These are phyloP conservation scores for Psammodynastes pulverulentus DNA, from an alignment of 2,113 vertebrate genomes.

Conservation along the genomic window DNA sequence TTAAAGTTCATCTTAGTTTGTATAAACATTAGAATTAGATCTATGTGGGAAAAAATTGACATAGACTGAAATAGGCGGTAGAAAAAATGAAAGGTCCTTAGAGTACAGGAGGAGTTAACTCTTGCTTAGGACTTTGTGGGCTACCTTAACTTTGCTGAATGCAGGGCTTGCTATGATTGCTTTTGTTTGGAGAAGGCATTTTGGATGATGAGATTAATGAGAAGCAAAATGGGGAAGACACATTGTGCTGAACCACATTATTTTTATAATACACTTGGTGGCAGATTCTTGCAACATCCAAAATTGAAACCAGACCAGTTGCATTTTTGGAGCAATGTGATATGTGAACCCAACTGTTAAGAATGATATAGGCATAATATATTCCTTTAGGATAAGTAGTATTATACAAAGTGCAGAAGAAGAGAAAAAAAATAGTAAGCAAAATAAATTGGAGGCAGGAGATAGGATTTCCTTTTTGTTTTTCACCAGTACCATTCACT, in stretches of 20 bases:
- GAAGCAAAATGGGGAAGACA: not conserved
- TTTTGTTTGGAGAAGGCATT: not conserved
- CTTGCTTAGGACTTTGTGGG: not conserved
- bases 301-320: not conserved
- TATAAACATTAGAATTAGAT: conserved; percentile 44
- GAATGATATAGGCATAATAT: not conserved
- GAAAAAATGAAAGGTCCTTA: not conserved
- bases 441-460: not conserved
- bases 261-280: not conserved
- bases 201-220: not conserved
- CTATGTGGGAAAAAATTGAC: not conserved
- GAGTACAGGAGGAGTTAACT: not conserved
- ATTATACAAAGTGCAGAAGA: not conserved
- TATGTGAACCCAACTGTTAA: not conserved
- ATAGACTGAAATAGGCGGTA: rapidly evolving
- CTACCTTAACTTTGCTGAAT: not conserved
- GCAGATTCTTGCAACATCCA: not conserved
- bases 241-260: not conserved
- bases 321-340: not conserved
- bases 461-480: not conserved
- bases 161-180: not conserved
- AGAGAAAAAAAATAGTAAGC: not conserved
- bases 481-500: not conserved
- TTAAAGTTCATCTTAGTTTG: not conserved
- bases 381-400: not conserved